Base-by-base conservation (phyloP, 2,888 invertebrate genomes). In the Myathropa florea region DNA sequence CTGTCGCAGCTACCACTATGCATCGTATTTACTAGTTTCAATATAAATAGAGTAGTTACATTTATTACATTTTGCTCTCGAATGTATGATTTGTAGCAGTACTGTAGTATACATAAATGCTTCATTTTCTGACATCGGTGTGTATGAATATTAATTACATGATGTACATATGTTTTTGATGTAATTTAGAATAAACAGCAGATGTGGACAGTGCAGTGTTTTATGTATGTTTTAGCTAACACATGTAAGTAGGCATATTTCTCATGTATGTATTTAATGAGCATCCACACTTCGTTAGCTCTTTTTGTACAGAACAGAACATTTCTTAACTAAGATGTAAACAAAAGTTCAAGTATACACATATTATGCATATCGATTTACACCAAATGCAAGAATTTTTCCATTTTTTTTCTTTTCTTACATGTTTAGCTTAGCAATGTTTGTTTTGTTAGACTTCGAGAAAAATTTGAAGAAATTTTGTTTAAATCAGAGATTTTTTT, bases 1-100 rank as follows among this genome's bases (percentile, higher is more conserved):
- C 24, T 81, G 79, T 76, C 77, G 63, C 33, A 65, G 72, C 72
- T 75, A 75, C 70, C 79, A 75, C 75, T 76, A 76, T 80, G 75
- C 59, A 65, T 79, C 46, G 65, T 79, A 86, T 73, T 75, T 73
- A 73, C 73, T 86, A 82, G 59, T 64, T 82, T 70, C 55, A 78
- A 86, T 73, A 86, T 86, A 86, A 86, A 82, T 86, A 78, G 61
- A 86, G 55, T 82, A 86, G 82, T 86, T 82, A 85, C 78, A 86
- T 86, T 86, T 78, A 86, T 86, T 86, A 86, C 86, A 83, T 71
- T 76, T 82, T 70, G 57, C 71, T 68, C 59, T 36, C 4, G 33
- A 77, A 63, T 73, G 59, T 76, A 73, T 71, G 82, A 73, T 67
- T 86, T 77, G 82, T 70, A 82, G 86, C 86, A 82, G 78, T 85